Evolutionary conservation across 92 coral and sea anemone genomes (phyloP).

Genomic region (Nematostella vectensis): DNA sequence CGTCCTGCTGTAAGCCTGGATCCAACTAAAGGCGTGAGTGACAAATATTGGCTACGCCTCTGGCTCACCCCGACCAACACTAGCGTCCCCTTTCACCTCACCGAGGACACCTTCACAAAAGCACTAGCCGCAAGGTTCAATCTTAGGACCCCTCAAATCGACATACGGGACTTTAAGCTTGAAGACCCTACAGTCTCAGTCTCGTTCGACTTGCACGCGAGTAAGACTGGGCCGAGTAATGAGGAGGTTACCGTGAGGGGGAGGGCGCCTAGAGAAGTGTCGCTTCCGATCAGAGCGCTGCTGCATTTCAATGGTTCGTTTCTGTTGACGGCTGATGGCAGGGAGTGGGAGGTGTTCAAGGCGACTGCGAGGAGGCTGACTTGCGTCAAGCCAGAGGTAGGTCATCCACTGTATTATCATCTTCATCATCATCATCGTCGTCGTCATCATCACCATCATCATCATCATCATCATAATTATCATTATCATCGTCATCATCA

Average conservation of each 20-base stretch:
- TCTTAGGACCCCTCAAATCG: slow-evolving; percentile 28
- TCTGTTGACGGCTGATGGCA: slow-evolving; percentile 14
- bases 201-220: slow-evolving; percentile 41
- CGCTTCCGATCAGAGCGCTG: slow-evolving; percentile 13
- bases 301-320: slow-evolving; percentile 47
- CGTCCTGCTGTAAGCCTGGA: slow-evolving; percentile 12
- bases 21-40: slow-evolving; percentile 51
- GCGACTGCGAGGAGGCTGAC: slow-evolving; percentile 48
- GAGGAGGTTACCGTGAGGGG: background rate
- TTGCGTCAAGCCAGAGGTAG: slow-evolving; percentile 33
- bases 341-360: slow-evolving; percentile 48
- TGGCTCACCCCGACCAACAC: slow-evolving; percentile 56
- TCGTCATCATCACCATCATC: too few relatives aligned
- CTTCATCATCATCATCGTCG: too few relatives aligned
- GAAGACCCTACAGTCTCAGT: slow-evolving; percentile 24
- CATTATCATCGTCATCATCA: too few relatives aligned
- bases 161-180: slow-evolving; percentile 6
- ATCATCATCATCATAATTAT: too few relatives aligned
- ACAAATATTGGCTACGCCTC: slow-evolving; percentile 47
- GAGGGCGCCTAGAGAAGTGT: background rate
- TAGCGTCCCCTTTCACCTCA: slow-evolving; percentile 10
- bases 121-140: slow-evolving; percentile 23
- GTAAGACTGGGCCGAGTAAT: background rate
- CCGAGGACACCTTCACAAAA: slow-evolving; percentile 21
- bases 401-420: background rate